phyloP scores from a whole-genome alignment of 2,888 invertebrate species.

The Tetragnatha montana region DNA sequence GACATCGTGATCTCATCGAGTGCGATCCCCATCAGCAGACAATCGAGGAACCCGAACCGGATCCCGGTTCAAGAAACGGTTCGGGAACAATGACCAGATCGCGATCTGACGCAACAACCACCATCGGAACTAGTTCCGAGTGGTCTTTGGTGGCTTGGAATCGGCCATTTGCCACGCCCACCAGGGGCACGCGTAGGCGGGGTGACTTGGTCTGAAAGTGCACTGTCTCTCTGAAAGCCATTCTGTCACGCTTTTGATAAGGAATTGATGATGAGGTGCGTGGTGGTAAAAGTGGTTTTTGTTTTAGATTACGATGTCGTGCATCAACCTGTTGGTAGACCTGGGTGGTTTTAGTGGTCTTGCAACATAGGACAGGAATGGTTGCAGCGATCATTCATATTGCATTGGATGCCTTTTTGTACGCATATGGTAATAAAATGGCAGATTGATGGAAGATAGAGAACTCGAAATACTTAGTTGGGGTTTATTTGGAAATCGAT shows the following conservation, averaged over 20 bases:
- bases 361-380: no score
- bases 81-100: constrained; percentile 5
- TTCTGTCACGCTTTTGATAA: not conserved
- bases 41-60: not conserved
- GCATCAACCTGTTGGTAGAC: not conserved
- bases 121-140: constrained; percentile 12
- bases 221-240: not conserved
- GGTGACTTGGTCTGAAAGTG: not conserved
- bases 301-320: not conserved
- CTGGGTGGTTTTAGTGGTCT: no score
- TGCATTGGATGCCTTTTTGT: no score
- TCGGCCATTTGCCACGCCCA: constrained; percentile 20
- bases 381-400: no score
- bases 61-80: not conserved
- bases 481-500: no score
- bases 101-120: not conserved
- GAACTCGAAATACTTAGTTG: no score
- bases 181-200: constrained; percentile 17
- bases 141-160: not conserved
- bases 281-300: not conserved
- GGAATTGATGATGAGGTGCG: not conserved
- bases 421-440: no score
- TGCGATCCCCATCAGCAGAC: not conserved
- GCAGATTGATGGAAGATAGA: no score
- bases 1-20: not conserved